These are phyloP conservation scores for Mayetiola destructor DNA, from an alignment of 2,888 invertebrate genomes.

Conservation along the genomic window DNA sequence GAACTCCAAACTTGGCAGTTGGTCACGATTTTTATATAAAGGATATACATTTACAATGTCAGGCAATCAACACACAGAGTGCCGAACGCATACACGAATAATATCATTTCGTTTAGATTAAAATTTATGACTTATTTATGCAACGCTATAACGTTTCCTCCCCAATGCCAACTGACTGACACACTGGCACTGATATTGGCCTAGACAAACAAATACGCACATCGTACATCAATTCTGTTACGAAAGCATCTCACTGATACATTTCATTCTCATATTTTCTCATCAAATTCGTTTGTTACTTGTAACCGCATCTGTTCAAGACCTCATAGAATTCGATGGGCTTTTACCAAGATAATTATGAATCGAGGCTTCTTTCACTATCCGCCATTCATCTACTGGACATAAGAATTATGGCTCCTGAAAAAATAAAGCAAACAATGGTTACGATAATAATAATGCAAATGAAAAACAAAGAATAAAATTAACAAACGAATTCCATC, in stretches of 20 bases:
- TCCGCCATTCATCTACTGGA: too few relatives aligned
- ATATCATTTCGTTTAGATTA: constrained; percentile 6
- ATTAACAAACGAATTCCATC: neutral
- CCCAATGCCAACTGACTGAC: neutral
- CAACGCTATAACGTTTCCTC: neutral
- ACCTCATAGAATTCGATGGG: too few relatives aligned
- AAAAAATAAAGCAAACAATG: neutral
- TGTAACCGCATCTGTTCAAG: too few relatives aligned
- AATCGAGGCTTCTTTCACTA: too few relatives aligned
- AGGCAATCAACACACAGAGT: neutral
- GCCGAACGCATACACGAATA: neutral
- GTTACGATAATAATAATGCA: neutral
- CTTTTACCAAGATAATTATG: too few relatives aligned
- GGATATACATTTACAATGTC: too few relatives aligned
- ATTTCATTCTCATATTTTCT: too few relatives aligned
- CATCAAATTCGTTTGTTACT: too few relatives aligned
- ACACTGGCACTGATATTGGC: neutral
- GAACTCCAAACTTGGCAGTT: too few relatives aligned
- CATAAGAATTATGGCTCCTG: neutral
- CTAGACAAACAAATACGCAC: neutral
- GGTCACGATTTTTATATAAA: too few relatives aligned
- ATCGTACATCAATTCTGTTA: neutral
- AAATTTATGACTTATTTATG: constrained; percentile 10
- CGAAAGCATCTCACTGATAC: too few relatives aligned
- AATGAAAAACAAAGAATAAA: neutral